Conservation (phyloP, 2,888 invertebrate species). For the Tolmerus cingulatus region DNA sequence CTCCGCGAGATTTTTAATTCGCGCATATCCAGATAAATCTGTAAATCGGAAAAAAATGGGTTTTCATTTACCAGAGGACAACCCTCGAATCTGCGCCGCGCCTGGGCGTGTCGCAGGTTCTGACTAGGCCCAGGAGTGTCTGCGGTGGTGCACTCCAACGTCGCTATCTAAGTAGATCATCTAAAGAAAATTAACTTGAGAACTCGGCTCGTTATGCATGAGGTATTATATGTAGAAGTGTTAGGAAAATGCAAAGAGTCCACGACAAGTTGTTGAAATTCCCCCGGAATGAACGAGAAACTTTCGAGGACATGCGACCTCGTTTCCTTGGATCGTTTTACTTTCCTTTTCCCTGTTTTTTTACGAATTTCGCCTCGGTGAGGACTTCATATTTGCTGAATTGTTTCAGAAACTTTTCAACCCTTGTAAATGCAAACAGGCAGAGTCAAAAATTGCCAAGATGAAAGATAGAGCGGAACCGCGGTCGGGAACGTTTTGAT, state of each 20-base stretch:
- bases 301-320: constrained; percentile 26
- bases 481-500: neutral
- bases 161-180: constrained; percentile 28
- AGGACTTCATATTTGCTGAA: neutral
- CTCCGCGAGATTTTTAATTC: constrained; percentile 18
- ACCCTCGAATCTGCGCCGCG: neutral
- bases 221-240: constrained; percentile 18
- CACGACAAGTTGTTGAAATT: constrained; percentile 32
- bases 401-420: constrained; percentile 25
- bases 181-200: constrained; percentile 39
- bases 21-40: constrained; percentile 11
- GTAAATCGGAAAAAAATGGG: constrained; percentile 17
- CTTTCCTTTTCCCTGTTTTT: neutral
- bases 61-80: neutral
- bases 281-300: constrained; percentile 8
- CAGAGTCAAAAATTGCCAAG: constrained; percentile 22
- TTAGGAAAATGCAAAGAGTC: constrained; percentile 26
- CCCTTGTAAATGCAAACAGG: neutral
- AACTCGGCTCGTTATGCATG: constrained; percentile 31
- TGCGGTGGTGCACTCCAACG: neutral
- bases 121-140: neutral
- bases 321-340: constrained; percentile 7
- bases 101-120: neutral
- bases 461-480: neutral
- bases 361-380: neutral